Conservation (phyloP, 2,113 vertebrate species). For the Gallinago undulata region DNA sequence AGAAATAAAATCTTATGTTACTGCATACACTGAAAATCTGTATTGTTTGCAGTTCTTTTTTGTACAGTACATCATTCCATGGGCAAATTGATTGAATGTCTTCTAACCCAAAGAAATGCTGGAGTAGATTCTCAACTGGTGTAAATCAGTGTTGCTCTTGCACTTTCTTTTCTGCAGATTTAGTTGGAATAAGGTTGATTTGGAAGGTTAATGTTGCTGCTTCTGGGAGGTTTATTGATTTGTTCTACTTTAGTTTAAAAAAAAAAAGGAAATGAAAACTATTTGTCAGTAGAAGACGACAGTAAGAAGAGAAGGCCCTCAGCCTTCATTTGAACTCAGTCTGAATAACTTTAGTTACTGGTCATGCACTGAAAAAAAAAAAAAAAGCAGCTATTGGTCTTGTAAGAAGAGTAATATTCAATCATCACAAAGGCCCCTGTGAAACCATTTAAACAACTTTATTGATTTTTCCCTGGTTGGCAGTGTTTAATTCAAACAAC, state of each 20-base stretch:
- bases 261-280: constrained; percentile 52
- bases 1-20: neutral
- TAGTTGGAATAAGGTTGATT: neutral
- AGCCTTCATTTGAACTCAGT: constrained; percentile 34
- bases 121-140: neutral
- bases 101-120: neutral
- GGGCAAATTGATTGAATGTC: constrained; percentile 19
- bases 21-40: neutral
- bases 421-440: constrained; percentile 71
- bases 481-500: constrained; percentile 81
- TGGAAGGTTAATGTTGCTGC: constrained; percentile 40
- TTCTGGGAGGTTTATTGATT: constrained; percentile 58
- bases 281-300: constrained; percentile 45
- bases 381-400: constrained; percentile 30
- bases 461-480: constrained; percentile 82
- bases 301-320: neutral
- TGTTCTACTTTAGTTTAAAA: constrained; percentile 7
- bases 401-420: constrained; percentile 71
- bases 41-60: constrained; percentile 19
- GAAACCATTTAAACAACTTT: constrained; percentile 79
- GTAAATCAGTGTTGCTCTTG: constrained; percentile 37
- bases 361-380: neutral
- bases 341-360: constrained; percentile 66
- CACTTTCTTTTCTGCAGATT: constrained; percentile 30
- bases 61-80: neutral